A percentile compares a stretch with the other conserved stretches of the same genome.
Evolutionary conservation across 2,888 invertebrate species (phyloP).

Genomic region (Parapristionchus giblindavisi): DNA sequence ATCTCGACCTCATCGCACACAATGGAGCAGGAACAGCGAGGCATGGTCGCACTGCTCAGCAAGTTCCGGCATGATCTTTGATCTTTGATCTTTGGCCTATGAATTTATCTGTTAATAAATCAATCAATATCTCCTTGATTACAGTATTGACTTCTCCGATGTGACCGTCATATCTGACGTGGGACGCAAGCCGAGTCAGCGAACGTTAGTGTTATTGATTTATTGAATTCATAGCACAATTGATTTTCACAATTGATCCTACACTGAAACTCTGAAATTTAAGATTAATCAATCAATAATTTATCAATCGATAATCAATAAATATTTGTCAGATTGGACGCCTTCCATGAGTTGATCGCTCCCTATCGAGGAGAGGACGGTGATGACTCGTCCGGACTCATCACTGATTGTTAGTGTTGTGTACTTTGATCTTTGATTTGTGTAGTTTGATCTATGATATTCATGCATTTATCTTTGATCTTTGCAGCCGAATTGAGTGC

Average conservation of each 20-base stretch:
- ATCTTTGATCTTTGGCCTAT: too few relatives aligned
- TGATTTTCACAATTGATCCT: not conserved
- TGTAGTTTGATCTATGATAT: not conserved
- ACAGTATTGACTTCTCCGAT: conserved; percentile 91
- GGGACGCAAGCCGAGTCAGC: conserved; percentile 83
- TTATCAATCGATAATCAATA: not conserved
- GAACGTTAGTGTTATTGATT: conserved; percentile 74
- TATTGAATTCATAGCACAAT: not conserved
- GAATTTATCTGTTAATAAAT: not conserved
- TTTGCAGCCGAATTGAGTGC: conserved; percentile 53
- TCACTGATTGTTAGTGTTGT: conserved; percentile 45
- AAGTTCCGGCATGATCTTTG: conserved; percentile 78
- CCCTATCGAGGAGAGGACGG: conserved; percentile 55
- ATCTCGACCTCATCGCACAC: conserved; percentile 62
- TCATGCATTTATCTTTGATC: not conserved
- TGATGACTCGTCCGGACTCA: conserved; percentile 47
- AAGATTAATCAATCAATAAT: not conserved
- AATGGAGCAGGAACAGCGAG: conserved; percentile 67
- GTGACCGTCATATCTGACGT: conserved; percentile 90
- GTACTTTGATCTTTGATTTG: not conserved
- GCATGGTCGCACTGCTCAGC: conserved; percentile 90
- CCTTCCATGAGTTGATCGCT: conserved; percentile 58
- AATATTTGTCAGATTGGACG: conserved; percentile 44
- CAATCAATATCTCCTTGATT: not conserved
- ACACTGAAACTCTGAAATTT: too few relatives aligned